These are phyloP conservation scores for Hippocampus barbouri DNA, from an alignment of 2,113 vertebrate species.

Conservation along the genomic window DNA sequence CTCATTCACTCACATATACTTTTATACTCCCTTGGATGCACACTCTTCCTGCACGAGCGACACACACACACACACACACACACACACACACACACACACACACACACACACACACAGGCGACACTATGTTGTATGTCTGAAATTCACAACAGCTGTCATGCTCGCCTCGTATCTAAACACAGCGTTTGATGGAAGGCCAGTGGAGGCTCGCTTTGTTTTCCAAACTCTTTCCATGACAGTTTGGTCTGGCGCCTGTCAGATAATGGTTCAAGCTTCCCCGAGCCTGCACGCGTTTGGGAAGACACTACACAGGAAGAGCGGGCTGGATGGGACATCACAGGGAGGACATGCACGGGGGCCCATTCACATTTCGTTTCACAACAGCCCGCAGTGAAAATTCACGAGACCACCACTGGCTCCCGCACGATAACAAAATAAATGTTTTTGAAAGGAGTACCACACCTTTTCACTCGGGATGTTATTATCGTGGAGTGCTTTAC, in stretches of 20 bases:
- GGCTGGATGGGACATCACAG: constrained; percentile 44
- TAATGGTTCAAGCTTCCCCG: constrained; percentile 46
- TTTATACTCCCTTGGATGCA: too few relatives aligned
- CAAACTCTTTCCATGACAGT: constrained; percentile 44
- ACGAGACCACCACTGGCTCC: background rate
- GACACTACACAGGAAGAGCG: constrained; percentile 47
- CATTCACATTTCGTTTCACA: too few relatives aligned
- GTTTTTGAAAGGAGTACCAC: background rate
- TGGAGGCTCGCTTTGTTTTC: constrained; percentile 6
- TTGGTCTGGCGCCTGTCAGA: constrained; percentile 38
- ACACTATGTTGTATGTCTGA: constrained; percentile 7
- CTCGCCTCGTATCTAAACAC: constrained; percentile 41
- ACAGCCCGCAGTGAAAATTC: background rate
- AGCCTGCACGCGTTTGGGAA: constrained; percentile 8
- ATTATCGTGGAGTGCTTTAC: background rate
- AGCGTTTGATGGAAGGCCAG: constrained; percentile 20
- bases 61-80: too few relatives aligned
- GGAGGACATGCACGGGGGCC: background rate
- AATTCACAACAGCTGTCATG: constrained; percentile 42
- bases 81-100: background rate
- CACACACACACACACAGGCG: constrained; percentile 20
- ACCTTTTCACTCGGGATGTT: background rate
- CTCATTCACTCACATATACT: too few relatives aligned
- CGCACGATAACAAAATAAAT: background rate
- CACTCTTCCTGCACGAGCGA: too few relatives aligned